Conservation (phyloP, 2,113 vertebrate species). For the Ardeotis arabs region DNA sequence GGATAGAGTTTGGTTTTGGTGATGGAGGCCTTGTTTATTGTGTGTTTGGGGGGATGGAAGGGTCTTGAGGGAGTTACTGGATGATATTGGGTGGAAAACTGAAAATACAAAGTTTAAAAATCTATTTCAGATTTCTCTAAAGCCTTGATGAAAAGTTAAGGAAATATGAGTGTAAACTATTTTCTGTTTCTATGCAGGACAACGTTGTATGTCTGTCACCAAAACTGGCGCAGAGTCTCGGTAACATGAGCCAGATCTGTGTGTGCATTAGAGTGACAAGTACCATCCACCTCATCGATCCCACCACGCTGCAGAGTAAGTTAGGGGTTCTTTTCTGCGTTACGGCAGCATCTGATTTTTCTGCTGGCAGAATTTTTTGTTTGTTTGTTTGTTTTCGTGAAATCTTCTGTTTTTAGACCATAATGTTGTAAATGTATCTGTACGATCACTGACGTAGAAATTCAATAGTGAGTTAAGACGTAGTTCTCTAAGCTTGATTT, state of each 20-base stretch:
- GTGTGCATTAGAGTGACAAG: conserved; percentile 92
- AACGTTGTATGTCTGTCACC: conserved; percentile 94
- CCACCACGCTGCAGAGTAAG: conserved; percentile 92
- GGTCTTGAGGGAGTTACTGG: neutral
- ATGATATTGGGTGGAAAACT: neutral
- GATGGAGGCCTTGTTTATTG: neutral
- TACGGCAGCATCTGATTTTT: rapidly evolving
- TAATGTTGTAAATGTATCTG: neutral
- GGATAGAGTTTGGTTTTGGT: neutral
- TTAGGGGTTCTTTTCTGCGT: neutral
- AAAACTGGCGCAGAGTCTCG: conserved; percentile 91
- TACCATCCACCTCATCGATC: conserved; percentile 93
- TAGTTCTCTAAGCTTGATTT: neutral
- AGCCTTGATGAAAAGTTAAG: neutral
- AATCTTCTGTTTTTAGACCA: neutral
- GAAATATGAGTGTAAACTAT: neutral
- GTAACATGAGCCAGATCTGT: conserved; percentile 96
- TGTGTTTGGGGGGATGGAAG: rapidly evolving
- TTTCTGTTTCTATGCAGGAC: conserved; percentile 80
- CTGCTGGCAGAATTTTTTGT: neutral
- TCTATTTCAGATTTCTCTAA: neutral
- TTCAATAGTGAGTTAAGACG: rapidly evolving
- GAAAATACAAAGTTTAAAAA: rapidly evolving
- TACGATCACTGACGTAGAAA: neutral
- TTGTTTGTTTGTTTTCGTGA: neutral